Conservation (phyloP, 2,888 invertebrate genomes). For the Lasioglossum pauxillum region DNA sequence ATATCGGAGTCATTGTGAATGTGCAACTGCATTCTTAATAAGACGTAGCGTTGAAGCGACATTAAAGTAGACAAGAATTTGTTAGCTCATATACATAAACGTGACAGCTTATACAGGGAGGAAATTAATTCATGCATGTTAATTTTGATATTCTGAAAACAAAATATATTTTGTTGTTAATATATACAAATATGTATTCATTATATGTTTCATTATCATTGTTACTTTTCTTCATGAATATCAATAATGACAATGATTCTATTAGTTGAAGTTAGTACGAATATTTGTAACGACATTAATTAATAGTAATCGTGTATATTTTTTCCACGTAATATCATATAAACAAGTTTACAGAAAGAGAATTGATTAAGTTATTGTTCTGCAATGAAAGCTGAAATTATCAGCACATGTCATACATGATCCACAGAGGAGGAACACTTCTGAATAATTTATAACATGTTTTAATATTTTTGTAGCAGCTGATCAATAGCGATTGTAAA, state of each 20-base stretch:
- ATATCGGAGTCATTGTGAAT: slow-evolving; percentile 29
- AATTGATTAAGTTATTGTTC: slow-evolving; percentile 78
- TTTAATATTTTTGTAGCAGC: slow-evolving; percentile 64
- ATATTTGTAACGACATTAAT: slow-evolving; percentile 47
- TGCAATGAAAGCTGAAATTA: slow-evolving; percentile 72
- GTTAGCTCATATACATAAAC: slow-evolving; percentile 19
- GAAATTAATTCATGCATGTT: slow-evolving; percentile 40
- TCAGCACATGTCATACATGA: slow-evolving; percentile 48
- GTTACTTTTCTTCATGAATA: slow-evolving; percentile 57
- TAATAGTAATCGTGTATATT: slow-evolving; percentile 44
- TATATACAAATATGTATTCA: slow-evolving; percentile 49
- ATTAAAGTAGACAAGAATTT: slow-evolving; percentile 25
- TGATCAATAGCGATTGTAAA: slow-evolving; percentile 67
- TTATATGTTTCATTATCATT: slow-evolving; percentile 54
- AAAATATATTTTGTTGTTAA: slow-evolving; percentile 56
- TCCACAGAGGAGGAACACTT: slow-evolving; percentile 25
- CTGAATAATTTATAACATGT: slow-evolving; percentile 53
- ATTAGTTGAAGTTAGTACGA: slow-evolving; percentile 38
- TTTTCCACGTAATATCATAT: slow-evolving; percentile 38
- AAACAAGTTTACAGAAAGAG: slow-evolving; percentile 54
- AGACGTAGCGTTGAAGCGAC: slow-evolving; percentile 25
- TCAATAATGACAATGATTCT: slow-evolving; percentile 48
- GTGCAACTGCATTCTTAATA: slow-evolving; percentile 57
- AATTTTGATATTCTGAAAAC: slow-evolving; percentile 37
- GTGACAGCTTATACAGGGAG: slow-evolving; percentile 30